phyloP scores from a whole-genome alignment of 2,797 vertebrate genomes.

The Rhabdophis nuchalis region DNA sequence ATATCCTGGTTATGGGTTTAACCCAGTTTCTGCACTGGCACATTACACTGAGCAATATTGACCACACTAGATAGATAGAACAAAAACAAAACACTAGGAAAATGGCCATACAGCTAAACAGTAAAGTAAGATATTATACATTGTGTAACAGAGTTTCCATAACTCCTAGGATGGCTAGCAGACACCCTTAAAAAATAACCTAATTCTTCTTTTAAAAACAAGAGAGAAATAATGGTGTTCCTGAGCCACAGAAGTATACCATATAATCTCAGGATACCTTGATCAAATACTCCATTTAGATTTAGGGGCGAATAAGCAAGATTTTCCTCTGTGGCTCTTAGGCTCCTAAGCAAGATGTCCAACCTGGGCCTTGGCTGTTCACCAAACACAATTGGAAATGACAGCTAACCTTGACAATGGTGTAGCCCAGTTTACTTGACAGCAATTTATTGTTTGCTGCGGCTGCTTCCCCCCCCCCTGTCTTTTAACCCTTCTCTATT shows the following conservation, averaged over 20 bases:
- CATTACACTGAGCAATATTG: neutral
- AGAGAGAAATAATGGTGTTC: neutral
- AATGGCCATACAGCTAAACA: rapidly evolving
- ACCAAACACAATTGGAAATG: slow-evolving; percentile 32
- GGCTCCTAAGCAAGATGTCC: neutral
- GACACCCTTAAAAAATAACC: neutral
- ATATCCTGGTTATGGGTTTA: neutral
- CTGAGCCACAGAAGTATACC: neutral
- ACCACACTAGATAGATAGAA: neutral
- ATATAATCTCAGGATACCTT: neutral
- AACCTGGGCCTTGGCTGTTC: neutral
- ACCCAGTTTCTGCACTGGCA: neutral
- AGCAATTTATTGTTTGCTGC: slow-evolving; percentile 20
- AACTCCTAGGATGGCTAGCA: neutral
- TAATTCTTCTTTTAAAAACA: neutral
- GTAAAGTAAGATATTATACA: rapidly evolving
- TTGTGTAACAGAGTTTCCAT: neutral
- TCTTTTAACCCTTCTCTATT: slow-evolving; percentile 36
- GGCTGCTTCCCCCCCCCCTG: neutral
- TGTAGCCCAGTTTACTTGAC: slow-evolving; percentile 31
- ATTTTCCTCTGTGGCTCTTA: neutral
- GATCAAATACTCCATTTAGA: neutral
- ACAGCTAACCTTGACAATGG: slow-evolving; percentile 32
- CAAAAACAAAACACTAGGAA: neutral
- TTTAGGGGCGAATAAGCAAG: neutral